A percentile compares a stretch with the other conserved stretches of the same genome.
These are phyloP conservation scores for Ellobius talpinus DNA, from an alignment of 2,113 vertebrate genomes.

Conservation along the genomic window DNA sequence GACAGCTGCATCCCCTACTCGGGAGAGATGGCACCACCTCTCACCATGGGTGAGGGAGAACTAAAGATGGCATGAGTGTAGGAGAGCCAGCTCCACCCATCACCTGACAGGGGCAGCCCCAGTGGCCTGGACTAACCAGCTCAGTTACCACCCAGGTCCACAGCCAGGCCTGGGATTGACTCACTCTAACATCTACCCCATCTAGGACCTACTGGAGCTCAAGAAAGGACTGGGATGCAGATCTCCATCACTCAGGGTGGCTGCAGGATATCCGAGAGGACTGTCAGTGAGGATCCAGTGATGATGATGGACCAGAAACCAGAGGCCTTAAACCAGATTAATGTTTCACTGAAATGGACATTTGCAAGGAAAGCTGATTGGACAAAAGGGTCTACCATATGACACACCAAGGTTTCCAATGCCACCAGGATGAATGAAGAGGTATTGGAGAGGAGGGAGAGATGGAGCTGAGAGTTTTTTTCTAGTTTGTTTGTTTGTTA, in stretches of 20 bases:
- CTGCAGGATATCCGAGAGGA: not conserved
- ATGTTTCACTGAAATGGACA: not conserved
- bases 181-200: not conserved
- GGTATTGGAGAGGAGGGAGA: not conserved
- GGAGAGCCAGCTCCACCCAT: not conserved
- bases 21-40: not conserved
- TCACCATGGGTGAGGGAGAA: not conserved
- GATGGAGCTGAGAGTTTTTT: not conserved
- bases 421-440: not conserved
- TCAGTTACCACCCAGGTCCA: not conserved
- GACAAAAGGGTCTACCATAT: not conserved
- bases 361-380: not conserved
- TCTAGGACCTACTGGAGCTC: not conserved
- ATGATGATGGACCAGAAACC: not conserved
- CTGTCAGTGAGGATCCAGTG: not conserved
- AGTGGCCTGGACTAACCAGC: not conserved
- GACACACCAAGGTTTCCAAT: not conserved
- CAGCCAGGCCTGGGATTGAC: not conserved
- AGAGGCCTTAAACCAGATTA: not conserved
- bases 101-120: not conserved
- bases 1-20: not conserved
- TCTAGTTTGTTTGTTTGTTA: not conserved
- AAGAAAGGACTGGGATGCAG: not conserved
- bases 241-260: not conserved
- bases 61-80: not conserved